Conservation (phyloP, 2,113 vertebrate species). For the Gnathonemus longibarbis region DNA sequence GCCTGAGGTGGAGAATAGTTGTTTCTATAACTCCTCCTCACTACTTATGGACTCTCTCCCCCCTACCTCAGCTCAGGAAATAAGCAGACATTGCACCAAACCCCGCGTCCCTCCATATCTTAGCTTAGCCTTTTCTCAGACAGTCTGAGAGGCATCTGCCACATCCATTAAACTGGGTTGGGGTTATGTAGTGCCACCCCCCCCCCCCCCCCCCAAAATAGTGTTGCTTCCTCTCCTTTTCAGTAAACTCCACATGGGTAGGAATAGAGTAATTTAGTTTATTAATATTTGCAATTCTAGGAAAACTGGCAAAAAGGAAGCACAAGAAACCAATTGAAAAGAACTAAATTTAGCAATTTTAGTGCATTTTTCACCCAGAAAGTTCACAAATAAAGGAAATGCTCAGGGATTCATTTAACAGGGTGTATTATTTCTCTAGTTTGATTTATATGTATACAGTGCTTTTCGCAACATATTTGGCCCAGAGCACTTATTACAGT, state of each 20-base stretch:
- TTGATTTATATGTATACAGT: neutral
- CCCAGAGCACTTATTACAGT: neutral
- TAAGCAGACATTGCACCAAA: neutral
- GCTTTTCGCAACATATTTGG: neutral
- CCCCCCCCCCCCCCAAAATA: neutral
- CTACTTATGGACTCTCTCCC: neutral
- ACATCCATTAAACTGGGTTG: neutral
- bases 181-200: neutral
- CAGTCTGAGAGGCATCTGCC: neutral
- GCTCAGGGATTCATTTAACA: neutral
- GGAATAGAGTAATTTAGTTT: neutral
- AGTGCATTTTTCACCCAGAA: neutral
- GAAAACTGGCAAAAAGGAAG: neutral
- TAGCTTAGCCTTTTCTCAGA: neutral
- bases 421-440: neutral
- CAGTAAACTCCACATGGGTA: neutral
- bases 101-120: neutral
- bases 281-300: neutral
- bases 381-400: neutral
- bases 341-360: neutral
- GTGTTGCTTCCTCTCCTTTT: neutral
- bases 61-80: neutral
- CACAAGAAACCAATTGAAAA: neutral
- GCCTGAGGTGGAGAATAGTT: neutral
- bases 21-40: neutral